Evolutionary conservation across 2,113 vertebrate genomes (phyloP).

Genomic region (Brienomyrus longianalis): DNA sequence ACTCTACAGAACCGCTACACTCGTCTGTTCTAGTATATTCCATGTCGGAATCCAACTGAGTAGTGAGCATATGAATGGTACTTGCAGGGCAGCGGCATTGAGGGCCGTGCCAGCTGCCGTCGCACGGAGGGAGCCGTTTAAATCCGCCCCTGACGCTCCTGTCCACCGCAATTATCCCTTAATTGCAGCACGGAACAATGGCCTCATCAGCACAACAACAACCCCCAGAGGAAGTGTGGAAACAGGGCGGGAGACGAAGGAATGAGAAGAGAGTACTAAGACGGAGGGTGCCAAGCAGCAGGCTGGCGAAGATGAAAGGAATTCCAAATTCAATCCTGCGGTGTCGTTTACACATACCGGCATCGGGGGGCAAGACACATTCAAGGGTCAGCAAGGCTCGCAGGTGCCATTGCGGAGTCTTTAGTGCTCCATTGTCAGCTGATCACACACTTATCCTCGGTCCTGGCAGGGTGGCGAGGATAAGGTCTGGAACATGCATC

Average conservation of each 20-base stretch:
- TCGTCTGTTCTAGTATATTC: neutral
- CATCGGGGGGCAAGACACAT: neutral
- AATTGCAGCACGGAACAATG: conserved; percentile 8
- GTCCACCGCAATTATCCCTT: neutral
- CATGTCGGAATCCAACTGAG: neutral
- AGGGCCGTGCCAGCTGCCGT: neutral
- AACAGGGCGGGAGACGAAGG: neutral
- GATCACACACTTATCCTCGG: neutral
- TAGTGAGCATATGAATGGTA: neutral
- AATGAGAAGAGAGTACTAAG: neutral
- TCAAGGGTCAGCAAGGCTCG: neutral
- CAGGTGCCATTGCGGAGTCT: neutral
- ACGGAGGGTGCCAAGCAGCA: neutral
- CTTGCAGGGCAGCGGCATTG: neutral
- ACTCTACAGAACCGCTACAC: neutral
- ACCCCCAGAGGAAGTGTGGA: neutral
- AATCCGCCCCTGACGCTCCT: neutral
- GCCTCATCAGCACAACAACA: conserved; percentile 7
- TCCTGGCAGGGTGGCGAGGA: neutral
- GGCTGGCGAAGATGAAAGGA: neutral
- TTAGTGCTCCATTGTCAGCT: neutral
- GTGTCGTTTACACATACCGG: neutral
- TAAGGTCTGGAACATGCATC: neutral
- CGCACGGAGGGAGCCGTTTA: neutral
- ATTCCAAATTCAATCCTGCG: neutral